A percentile compares a stretch with the other conserved stretches of the same genome.
phyloP scores from a whole-genome alignment of 1,140 invertebrate species.

The Diorhabda elongata region DNA sequence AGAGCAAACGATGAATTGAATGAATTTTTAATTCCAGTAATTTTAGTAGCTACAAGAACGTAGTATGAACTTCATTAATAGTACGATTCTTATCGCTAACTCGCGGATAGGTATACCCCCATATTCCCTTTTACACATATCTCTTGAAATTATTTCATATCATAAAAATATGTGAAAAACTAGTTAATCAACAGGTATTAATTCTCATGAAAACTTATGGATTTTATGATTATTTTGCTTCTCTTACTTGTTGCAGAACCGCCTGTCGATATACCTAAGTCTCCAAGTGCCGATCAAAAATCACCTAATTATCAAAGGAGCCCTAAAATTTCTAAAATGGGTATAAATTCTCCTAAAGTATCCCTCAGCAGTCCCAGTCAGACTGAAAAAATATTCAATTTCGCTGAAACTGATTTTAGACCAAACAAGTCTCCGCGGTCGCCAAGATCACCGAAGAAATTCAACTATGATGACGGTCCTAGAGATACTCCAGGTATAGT shows the following conservation, averaged over 20 bases:
- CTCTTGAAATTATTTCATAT: too few relatives aligned
- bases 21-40: too few relatives aligned
- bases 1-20: too few relatives aligned
- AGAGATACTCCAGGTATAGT: conserved; percentile 14
- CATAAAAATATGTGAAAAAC: too few relatives aligned
- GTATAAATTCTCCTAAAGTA: conserved; percentile 33
- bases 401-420: conserved; percentile 21
- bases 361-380: conserved; percentile 34
- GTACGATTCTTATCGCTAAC: too few relatives aligned
- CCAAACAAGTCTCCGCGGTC: conserved; percentile 33
- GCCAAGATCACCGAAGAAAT: conserved; percentile 23
- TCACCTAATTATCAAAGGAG: conserved; percentile 26
- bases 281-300: conserved; percentile 26
- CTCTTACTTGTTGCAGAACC: neutral
- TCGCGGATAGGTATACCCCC: too few relatives aligned
- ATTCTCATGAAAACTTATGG: too few relatives aligned
- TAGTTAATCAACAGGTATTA: too few relatives aligned
- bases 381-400: conserved; percentile 34
- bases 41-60: too few relatives aligned
- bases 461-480: conserved; percentile 31
- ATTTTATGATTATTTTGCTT: too few relatives aligned
- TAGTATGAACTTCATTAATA: too few relatives aligned
- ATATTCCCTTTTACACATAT: too few relatives aligned
- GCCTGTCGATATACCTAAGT: conserved; percentile 25
- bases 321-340: conserved; percentile 26